Evolutionary conservation across 2,113 vertebrate genomes (phyloP).

Genomic region (Murina feae): DNA sequence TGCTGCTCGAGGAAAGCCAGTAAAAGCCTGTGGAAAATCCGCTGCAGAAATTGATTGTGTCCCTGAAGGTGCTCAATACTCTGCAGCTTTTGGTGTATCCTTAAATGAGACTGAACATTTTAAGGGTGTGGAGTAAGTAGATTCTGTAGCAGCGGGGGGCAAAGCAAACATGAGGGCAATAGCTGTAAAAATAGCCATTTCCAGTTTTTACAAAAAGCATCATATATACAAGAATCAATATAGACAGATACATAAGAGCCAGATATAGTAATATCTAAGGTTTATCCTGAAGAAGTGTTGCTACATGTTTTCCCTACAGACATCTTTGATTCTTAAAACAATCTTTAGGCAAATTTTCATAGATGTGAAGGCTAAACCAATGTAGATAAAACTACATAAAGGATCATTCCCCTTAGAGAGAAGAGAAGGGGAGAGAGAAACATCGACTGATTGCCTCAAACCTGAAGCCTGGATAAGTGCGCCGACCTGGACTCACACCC

Average conservation of each 20-base stretch:
- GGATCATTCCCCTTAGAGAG: neutral
- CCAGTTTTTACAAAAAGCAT: neutral
- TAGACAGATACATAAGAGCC: neutral
- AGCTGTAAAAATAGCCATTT: neutral
- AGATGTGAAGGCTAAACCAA: constrained; percentile 21
- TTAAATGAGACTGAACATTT: neutral
- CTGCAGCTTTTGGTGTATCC: neutral
- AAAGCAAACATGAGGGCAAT: neutral
- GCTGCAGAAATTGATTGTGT: neutral
- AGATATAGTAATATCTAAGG: neutral
- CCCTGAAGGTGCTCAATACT: neutral
- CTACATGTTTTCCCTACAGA: neutral
- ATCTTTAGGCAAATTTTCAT: neutral
- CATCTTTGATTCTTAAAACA: neutral
- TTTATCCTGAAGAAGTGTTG: neutral
- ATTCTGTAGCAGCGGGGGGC: neutral
- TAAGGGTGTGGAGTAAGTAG: neutral
- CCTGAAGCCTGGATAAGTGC: neutral
- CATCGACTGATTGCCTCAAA: neutral
- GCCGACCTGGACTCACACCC: neutral
- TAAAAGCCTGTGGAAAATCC: neutral
- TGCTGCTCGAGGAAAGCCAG: neutral
- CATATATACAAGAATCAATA: neutral
- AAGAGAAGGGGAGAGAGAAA: neutral
- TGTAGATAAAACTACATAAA: constrained; percentile 26